phyloP scores from a whole-genome alignment of 2,888 invertebrate genomes.

The Erebia epiphron region DNA sequence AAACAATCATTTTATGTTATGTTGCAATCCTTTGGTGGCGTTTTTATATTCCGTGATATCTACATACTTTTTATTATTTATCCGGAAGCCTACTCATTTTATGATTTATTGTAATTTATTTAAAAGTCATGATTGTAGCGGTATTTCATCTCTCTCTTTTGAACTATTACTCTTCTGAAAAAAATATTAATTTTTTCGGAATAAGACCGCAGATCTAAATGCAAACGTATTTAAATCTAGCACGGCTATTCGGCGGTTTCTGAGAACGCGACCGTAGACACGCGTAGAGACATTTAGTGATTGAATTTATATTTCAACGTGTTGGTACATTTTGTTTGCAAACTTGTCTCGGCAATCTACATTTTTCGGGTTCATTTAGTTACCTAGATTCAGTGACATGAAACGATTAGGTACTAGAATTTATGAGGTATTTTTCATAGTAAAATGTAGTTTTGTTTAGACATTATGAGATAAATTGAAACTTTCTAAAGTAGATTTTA shows the following conservation, averaged over 20 bases:
- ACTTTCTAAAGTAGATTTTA: not conserved
- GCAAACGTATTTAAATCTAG: constrained; percentile 52
- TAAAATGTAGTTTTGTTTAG: constrained; percentile 10
- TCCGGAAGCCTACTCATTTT: no score
- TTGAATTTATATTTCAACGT: constrained; percentile 27
- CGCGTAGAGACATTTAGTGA: not conserved
- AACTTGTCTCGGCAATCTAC: constrained; percentile 43
- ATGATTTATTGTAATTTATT: no score
- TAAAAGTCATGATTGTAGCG: no score
- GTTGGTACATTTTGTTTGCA: constrained; percentile 44
- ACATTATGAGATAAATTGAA: constrained; percentile 5
- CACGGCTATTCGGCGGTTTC: constrained; percentile 61
- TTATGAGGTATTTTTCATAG: not conserved
- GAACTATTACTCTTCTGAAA: no score
- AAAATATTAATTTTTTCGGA: no score
- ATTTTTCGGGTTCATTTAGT: constrained; percentile 44
- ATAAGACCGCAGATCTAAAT: constrained; percentile 46
- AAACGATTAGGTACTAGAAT: not conserved
- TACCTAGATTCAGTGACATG: constrained; percentile 26
- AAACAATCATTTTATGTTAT: no score
- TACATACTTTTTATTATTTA: no score
- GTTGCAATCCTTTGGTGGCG: no score
- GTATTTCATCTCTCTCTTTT: no score
- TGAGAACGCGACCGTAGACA: constrained; percentile 46
- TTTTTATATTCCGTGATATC: no score